phyloP scores from a whole-genome alignment of 37 sponge, comb jelly and placozoan species.

The Theonella swinhoei region DNA sequence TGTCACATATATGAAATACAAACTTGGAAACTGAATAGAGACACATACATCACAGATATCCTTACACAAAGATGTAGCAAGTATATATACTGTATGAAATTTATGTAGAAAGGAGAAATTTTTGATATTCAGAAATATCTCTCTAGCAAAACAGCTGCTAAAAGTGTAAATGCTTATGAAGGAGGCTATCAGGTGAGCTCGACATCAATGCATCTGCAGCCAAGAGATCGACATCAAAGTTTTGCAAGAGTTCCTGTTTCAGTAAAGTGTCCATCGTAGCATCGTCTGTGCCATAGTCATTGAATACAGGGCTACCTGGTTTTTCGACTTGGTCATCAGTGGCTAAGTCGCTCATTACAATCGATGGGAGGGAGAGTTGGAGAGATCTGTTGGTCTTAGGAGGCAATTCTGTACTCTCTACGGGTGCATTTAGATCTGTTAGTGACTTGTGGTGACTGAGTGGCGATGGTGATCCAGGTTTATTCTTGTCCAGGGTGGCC shows the following conservation, averaged over 20 bases:
- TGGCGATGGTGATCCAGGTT: slow-evolving; percentile 60
- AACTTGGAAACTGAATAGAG: too few relatives aligned
- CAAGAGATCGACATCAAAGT: slow-evolving; percentile 42
- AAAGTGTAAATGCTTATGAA: background rate
- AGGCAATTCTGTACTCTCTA: slow-evolving; percentile 8
- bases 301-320: background rate
- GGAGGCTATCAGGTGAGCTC: slow-evolving; percentile 21
- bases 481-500: background rate
- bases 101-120: too few relatives aligned
- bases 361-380: slow-evolving; percentile 75
- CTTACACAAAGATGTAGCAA: too few relatives aligned
- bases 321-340: slow-evolving; percentile 41
- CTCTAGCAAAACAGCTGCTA: too few relatives aligned
- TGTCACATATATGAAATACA: too few relatives aligned
- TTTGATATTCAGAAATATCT: too few relatives aligned
- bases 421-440: slow-evolving; percentile 55
- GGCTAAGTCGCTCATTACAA: slow-evolving; percentile 57
- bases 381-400: slow-evolving; percentile 4
- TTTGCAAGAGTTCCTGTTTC: slow-evolving; percentile 27
- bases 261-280: slow-evolving; percentile 56
- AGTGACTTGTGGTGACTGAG: slow-evolving; percentile 73
- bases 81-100: too few relatives aligned
- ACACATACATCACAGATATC: too few relatives aligned
- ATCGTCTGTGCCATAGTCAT: slow-evolving; percentile 65
- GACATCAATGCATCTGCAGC: slow-evolving; percentile 1